phyloP scores from a whole-genome alignment of 2,888 invertebrate genomes.

The Prosapia bicincta region DNA sequence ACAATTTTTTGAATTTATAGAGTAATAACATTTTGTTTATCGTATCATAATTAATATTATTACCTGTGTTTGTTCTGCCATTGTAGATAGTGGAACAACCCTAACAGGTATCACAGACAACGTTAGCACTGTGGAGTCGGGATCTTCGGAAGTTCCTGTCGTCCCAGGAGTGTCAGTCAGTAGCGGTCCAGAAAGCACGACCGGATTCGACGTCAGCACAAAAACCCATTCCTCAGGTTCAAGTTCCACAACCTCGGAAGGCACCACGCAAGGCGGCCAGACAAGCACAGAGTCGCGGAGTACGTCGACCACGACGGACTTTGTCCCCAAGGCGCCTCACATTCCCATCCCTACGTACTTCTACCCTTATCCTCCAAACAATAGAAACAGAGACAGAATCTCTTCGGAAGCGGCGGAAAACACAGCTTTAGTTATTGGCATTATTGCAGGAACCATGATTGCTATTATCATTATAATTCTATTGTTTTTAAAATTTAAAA shows the following conservation, averaged over 20 bases:
- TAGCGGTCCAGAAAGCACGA: neutral
- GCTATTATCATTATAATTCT: conserved; percentile 87
- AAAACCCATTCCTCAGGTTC: conserved; percentile 33
- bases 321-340: conserved; percentile 42
- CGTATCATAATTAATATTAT: no score
- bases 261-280: conserved; percentile 8
- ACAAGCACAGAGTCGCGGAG: conserved; percentile 40
- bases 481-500: conserved; percentile 82
- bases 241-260: conserved; percentile 12
- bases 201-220: neutral
- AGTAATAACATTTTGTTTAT: no score
- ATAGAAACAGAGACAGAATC: conserved; percentile 45
- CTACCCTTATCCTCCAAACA: conserved; percentile 44
- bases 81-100: neutral
- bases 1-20: no score
- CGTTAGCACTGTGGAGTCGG: neutral
- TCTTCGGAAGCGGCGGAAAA: conserved; percentile 69
- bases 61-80: no score
- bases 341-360: conserved; percentile 42
- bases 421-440: conserved; percentile 76
- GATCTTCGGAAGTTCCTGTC: neutral
- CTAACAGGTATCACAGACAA: neutral
- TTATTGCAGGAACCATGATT: conserved; percentile 87
- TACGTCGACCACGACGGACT: conserved; percentile 35
- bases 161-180: neutral